Conservation (phyloP, 2,888 invertebrate species). For the Lordiphosa andalusiaca region DNA sequence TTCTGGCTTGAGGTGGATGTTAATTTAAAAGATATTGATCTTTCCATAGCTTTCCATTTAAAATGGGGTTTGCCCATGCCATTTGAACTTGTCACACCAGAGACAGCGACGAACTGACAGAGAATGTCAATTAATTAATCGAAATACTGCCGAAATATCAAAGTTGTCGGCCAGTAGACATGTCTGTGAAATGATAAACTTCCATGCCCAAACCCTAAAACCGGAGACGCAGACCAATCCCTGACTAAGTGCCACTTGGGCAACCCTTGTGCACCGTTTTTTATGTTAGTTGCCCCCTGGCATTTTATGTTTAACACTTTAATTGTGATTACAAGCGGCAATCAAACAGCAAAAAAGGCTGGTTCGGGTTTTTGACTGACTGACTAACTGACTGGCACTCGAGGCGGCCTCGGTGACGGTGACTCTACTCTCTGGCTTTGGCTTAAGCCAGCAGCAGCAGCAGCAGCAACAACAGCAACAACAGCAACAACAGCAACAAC, state of each 20-base stretch:
- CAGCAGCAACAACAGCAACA: too few relatives aligned
- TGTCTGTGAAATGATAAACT: slow-evolving; percentile 60
- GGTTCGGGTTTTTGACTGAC: slow-evolving; percentile 33
- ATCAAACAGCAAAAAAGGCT: slow-evolving; percentile 48
- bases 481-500: slow-evolving; percentile 22
- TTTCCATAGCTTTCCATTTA: too few relatives aligned
- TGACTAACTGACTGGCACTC: slow-evolving; percentile 54
- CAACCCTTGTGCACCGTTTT: slow-evolving; percentile 49
- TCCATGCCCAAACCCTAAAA: slow-evolving; percentile 15
- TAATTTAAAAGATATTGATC: too few relatives aligned
- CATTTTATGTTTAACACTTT: slow-evolving; percentile 76
- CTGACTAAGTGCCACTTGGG: slow-evolving; percentile 46
- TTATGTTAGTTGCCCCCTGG: slow-evolving; percentile 57
- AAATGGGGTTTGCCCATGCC: not conserved
- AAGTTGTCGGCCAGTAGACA: slow-evolving; percentile 61
- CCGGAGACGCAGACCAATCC: slow-evolving; percentile 34
- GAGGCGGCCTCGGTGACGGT: slow-evolving; percentile 45
- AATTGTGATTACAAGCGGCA: slow-evolving; percentile 77
- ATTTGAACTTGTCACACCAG: slow-evolving; percentile 25
- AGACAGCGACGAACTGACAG: not conserved
- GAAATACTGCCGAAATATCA: slow-evolving; percentile 41
- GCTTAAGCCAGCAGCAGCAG: slow-evolving; percentile 41
- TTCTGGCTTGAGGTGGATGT: too few relatives aligned
- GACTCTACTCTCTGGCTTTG: slow-evolving; percentile 38
- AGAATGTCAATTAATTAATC: slow-evolving; percentile 44